Base-by-base conservation (phyloP, 2,888 invertebrate genomes). In the Machimus atricapillus region DNA sequence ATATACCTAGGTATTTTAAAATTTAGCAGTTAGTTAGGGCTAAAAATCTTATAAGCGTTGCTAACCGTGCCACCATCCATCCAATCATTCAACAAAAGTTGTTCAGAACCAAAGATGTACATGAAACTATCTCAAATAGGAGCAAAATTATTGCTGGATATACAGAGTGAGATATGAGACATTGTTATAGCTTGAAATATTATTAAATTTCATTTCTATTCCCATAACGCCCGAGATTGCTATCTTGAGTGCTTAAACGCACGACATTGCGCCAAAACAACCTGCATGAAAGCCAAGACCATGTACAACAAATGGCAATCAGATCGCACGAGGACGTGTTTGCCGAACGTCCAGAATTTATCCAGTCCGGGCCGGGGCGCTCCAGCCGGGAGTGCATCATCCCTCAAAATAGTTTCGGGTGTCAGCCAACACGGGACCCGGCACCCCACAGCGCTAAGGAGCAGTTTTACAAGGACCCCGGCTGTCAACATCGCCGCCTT, bases 381-480 rank as follows among this genome's bases (percentile, higher is more conserved):
- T 58, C 58, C 58, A 23, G 58, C 8, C 1, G 23, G 58, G 12
- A 58, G 23, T 12, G 23, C 76, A 76, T 76, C 76, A 76, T 76
- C 76, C 76, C 81, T 52, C 6, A 27, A 31, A 81, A 81, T 81
- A 81, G 81, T 81, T 81, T 81, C 81, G 23, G 23, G 52, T 81
- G 81, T 52, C 81, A 52, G n/a, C 76, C 34, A 76, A 66, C 66
- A 81, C 31, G 27, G n/a, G 27, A 8, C 12, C 81, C 6, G 46
- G 56, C 56, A 81, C 56, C 81, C 81, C 81, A 56, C 81, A 52
- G 52, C 31, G 66, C 23, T 66, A 66, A 66, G 66, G 66, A 66
- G 23, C 66, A 66, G 66, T 12, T 66, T 66, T 66, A 66, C 66
- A 66, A 66, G 66, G 78, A 81, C 56, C 81, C 81, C 46, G 81